phyloP scores from a whole-genome alignment of 2,797 vertebrate genomes.

The Lepilemur septentrionalis region DNA sequence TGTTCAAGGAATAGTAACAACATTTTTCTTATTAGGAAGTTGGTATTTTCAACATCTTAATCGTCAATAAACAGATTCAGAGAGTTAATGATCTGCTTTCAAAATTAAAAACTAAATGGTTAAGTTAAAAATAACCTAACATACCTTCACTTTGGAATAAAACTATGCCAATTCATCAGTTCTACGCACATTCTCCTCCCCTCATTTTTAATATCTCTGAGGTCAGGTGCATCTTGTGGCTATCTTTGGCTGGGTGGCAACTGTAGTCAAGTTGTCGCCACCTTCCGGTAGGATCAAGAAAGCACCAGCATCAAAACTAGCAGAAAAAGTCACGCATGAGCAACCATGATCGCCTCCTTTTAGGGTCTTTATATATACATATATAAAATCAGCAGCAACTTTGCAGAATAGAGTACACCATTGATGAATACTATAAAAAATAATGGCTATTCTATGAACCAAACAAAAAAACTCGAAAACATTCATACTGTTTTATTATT shows the following conservation, averaged over 20 bases:
- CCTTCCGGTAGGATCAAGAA: slow-evolving; percentile 40
- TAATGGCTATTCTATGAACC: neutral
- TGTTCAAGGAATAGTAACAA: neutral
- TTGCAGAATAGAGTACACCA: neutral
- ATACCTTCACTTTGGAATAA: neutral
- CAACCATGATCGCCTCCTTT: too few relatives aligned
- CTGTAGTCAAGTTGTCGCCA: slow-evolving; percentile 5
- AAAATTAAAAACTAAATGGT: neutral
- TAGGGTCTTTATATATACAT: too few relatives aligned
- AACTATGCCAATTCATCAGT: neutral
- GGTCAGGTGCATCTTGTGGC: fast-evolving
- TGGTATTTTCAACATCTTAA: neutral
- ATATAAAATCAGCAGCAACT: neutral
- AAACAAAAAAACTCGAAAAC: neutral
- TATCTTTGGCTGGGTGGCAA: too few relatives aligned
- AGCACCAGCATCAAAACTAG: neutral
- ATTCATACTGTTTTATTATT: neutral
- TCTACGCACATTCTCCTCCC: neutral
- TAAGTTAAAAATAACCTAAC: neutral
- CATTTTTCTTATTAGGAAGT: neutral
- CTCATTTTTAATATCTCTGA: neutral
- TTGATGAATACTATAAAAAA: neutral
- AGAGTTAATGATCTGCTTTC: neutral
- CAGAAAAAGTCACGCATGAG: too few relatives aligned
- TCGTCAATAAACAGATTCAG: neutral